A percentile compares a stretch with the other conserved stretches of the same genome.
Evolutionary conservation across 2,797 vertebrate genomes (phyloP).

Genomic region (Ctenopoma multispine): DNA sequence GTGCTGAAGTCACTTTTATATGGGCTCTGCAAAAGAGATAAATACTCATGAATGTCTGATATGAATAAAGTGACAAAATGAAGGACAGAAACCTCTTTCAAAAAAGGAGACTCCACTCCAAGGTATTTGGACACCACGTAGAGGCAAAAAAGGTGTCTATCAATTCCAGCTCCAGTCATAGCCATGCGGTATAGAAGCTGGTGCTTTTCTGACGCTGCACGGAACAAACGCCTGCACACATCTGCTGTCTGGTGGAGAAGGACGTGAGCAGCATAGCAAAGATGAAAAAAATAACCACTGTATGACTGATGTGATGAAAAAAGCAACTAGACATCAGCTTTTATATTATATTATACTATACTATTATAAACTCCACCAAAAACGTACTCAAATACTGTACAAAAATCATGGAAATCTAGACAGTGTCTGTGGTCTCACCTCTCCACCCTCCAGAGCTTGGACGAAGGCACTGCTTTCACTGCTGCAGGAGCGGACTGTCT

Average conservation of each 20-base stretch:
- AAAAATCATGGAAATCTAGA: neutral
- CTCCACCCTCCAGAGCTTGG: constrained; percentile 83
- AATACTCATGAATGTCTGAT: neutral
- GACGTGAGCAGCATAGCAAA: neutral
- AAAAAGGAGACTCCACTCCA: constrained; percentile 88
- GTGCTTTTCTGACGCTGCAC: constrained; percentile 86
- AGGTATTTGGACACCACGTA: constrained; percentile 91
- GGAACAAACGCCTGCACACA: constrained; percentile 83
- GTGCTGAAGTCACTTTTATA: neutral
- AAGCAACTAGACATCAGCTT: neutral
- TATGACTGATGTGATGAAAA: neutral
- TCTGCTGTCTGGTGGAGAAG: constrained; percentile 72
- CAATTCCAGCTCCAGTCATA: constrained; percentile 90
- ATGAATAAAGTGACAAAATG: neutral
- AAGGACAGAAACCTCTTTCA: constrained; percentile 85
- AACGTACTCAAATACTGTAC: too few relatives aligned
- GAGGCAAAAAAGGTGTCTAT: constrained; percentile 93
- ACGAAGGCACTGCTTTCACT: constrained; percentile 87
- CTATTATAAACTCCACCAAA: too few relatives aligned
- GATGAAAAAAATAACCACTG: constrained; percentile 14
- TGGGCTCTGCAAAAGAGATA: neutral
- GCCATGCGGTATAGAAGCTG: constrained; percentile 88
- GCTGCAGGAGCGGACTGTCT: constrained; percentile 90
- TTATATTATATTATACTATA: too few relatives aligned
- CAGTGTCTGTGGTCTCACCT: constrained; percentile 66